These are phyloP conservation scores for Podabrus alpinus DNA, from an alignment of 2,888 invertebrate species.

Conservation along the genomic window DNA sequence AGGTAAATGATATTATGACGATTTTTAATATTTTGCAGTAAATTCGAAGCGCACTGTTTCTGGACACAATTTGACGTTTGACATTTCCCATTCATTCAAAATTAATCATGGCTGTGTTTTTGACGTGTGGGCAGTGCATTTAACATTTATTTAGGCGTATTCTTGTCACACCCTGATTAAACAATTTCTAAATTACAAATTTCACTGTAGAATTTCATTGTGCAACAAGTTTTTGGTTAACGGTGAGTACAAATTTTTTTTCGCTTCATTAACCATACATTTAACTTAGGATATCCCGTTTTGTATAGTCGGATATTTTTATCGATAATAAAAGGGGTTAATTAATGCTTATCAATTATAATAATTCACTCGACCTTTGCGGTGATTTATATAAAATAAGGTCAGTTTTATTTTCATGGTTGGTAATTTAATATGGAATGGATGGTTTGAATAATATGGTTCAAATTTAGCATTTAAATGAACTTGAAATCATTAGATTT, in stretches of 20 bases:
- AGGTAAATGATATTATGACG: neutral
- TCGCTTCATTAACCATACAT: neutral
- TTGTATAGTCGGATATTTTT: neutral
- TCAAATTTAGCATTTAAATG: neutral
- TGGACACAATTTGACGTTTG: constrained; percentile 3
- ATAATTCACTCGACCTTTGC: neutral
- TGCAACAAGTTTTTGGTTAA: neutral
- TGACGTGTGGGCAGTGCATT: constrained; percentile 48
- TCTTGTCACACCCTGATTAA: constrained; percentile 45
- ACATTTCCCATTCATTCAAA: constrained; percentile 32
- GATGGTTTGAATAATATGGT: neutral
- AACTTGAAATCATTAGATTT: neutral
- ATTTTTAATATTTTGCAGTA: neutral
- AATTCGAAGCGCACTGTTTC: neutral
- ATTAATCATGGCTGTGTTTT: constrained; percentile 48
- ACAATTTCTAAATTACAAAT: constrained; percentile 34
- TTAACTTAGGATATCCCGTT: neutral
- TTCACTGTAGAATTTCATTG: constrained; percentile 20
- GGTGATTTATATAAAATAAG: neutral
- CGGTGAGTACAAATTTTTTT: constrained; percentile 12
- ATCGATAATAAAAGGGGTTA: neutral
- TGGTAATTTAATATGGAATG: neutral
- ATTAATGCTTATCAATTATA: constrained; percentile 1
- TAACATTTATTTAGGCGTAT: constrained; percentile 42
- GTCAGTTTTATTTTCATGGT: neutral